phyloP scores from a whole-genome alignment of 1,140 invertebrate species.

The Drosophila subpulchrella region DNA sequence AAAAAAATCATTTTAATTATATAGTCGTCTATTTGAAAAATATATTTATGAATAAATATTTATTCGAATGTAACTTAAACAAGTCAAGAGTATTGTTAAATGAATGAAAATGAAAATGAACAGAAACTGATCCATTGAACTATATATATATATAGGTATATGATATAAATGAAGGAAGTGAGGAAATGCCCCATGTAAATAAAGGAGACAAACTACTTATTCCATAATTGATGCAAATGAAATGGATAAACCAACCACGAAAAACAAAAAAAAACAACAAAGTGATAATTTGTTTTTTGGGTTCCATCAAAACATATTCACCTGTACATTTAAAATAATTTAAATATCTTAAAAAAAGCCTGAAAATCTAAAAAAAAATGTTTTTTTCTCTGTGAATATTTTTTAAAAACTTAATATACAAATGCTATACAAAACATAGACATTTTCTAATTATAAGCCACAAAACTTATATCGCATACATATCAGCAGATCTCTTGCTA shows the following conservation, averaged over 20 bases:
- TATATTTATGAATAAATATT: constrained; percentile 52
- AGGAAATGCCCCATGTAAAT: constrained; percentile 74
- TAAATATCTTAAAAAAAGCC: constrained; percentile 11
- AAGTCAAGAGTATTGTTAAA: constrained; percentile 40
- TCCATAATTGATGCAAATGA: constrained; percentile 74
- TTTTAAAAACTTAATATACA: constrained; percentile 61
- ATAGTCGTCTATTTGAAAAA: constrained; percentile 43
- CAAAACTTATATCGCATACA: constrained; percentile 72
- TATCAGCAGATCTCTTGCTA: constrained; percentile 61
- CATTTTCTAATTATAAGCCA: constrained; percentile 56
- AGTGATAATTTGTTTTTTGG: constrained; percentile 71
- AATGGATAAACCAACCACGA: constrained; percentile 33
- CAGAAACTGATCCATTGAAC: constrained; percentile 72
- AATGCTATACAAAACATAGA: constrained; percentile 42
- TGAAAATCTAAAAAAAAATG: constrained; percentile 31
- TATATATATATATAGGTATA: constrained; percentile 70
- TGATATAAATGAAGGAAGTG: constrained; percentile 10
- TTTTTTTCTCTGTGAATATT: constrained; percentile 63
- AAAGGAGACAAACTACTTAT: constrained; percentile 74
- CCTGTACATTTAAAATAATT: constrained; percentile 44
- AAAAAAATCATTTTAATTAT: constrained; percentile 28
- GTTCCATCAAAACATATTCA: constrained; percentile 26
- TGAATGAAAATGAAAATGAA: constrained; percentile 47
- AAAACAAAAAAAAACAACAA: constrained; percentile 45
- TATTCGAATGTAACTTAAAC: constrained; percentile 46